Evolutionary conservation across 2,797 vertebrate species (phyloP).

Genomic region (Chromis chromis): DNA sequence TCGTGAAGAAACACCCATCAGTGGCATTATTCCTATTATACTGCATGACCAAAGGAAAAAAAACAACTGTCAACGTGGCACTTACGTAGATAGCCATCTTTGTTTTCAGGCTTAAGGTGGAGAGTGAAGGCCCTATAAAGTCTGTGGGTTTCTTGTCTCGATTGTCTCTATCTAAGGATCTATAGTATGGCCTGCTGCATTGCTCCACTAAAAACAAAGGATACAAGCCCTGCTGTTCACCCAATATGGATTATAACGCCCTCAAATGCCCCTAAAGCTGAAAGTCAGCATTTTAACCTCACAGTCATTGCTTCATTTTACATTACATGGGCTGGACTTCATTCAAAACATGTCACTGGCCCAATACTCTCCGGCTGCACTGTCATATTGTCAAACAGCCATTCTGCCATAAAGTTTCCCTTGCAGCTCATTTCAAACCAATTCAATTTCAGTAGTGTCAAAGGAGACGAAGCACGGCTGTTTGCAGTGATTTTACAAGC

Average conservation of each 20-base stretch:
- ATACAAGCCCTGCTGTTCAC: neutral
- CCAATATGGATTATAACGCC: neutral
- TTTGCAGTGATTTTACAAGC: slow-evolving; percentile 31
- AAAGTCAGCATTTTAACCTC: slow-evolving; percentile 33
- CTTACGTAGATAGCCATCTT: neutral
- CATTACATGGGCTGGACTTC: slow-evolving; percentile 29
- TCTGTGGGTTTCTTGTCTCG: neutral
- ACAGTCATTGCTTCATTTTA: slow-evolving; percentile 39
- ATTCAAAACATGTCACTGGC: slow-evolving; percentile 26
- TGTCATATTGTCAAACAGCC: slow-evolving; percentile 25
- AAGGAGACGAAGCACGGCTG: slow-evolving; percentile 19
- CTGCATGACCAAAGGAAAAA: neutral
- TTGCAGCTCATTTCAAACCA: slow-evolving; percentile 37
- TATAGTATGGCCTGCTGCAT: slow-evolving; percentile 5
- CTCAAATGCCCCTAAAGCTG: slow-evolving; percentile 16
- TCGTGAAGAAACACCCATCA: neutral
- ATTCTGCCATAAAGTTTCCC: slow-evolving; percentile 14
- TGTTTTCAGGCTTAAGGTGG: neutral
- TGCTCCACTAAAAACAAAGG: neutral
- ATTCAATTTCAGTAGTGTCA: slow-evolving; percentile 24
- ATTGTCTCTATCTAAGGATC: slow-evolving; percentile 16
- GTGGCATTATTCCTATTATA: neutral
- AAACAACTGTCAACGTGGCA: neutral
- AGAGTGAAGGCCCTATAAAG: neutral
- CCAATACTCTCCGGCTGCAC: slow-evolving; percentile 1